These are phyloP conservation scores for Bombus consobrinus DNA, from an alignment of 1,140 invertebrate genomes.

Conservation along the genomic window DNA sequence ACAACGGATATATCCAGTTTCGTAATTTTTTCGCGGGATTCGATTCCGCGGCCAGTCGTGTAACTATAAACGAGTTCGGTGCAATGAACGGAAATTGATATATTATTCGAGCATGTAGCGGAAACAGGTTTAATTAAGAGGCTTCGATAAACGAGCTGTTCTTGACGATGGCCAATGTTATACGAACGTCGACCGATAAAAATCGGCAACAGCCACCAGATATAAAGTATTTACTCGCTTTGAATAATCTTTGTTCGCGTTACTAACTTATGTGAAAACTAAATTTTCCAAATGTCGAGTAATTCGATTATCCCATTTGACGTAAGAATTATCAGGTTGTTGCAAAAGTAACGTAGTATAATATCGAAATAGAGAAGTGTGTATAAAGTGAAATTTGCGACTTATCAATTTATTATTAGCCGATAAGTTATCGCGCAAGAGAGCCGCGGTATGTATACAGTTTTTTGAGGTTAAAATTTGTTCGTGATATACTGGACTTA, in stretches of 20 bases:
- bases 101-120: constrained; percentile 23
- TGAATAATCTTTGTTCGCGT: no score
- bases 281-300: no score
- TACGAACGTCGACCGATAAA: no score
- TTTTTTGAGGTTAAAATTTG: constrained; percentile 30
- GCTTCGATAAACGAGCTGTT: neutral
- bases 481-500: constrained; percentile 56
- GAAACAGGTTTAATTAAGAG: constrained; percentile 49
- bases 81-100: constrained; percentile 49
- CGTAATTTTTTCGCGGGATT: neutral
- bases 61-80: constrained; percentile 8
- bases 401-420: no score
- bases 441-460: neutral
- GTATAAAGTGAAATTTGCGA: no score
- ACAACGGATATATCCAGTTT: constrained; percentile 6
- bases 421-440: neutral
- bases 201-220: no score
- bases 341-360: no score
- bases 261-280: no score
- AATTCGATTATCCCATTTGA: no score
- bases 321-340: no score
- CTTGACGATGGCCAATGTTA: neutral
- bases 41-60: neutral
- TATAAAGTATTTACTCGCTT: no score
- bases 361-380: no score